Evolutionary conservation across 2,888 invertebrate species (phyloP).

Genomic region (Carcina quercana): DNA sequence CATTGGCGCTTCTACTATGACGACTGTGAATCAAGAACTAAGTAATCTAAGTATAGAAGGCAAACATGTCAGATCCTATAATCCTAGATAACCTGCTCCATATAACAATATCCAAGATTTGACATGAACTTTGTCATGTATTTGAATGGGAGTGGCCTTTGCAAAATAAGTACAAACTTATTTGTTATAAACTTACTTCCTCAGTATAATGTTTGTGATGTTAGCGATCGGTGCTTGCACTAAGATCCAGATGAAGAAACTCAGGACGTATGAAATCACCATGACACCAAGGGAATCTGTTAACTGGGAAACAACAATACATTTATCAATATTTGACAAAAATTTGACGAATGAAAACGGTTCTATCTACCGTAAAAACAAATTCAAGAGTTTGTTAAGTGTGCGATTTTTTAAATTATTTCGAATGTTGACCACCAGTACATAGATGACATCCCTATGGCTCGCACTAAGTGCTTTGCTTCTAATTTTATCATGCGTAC

Average conservation of each 20-base stretch:
- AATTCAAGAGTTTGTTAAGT: not conserved
- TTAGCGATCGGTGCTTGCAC: slow-evolving; percentile 22
- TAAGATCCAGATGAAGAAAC: slow-evolving; percentile 18
- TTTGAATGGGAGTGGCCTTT: too few species aligned
- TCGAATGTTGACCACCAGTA: not conserved
- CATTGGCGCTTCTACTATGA: too few species aligned
- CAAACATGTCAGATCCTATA: too few species aligned
- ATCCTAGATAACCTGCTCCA: too few species aligned
- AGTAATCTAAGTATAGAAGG: too few species aligned
- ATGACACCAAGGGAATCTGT: slow-evolving; percentile 3
- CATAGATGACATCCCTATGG: not conserved
- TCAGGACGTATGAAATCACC: slow-evolving; percentile 5
- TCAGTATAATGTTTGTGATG: slow-evolving; percentile 12
- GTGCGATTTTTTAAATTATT: not conserved
- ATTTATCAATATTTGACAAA: not conserved
- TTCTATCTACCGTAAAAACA: too few species aligned
- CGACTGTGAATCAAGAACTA: too few species aligned
- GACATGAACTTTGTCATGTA: too few species aligned
- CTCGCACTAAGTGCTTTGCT: not conserved
- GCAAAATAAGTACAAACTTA: not conserved
- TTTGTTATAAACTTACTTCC: not conserved
- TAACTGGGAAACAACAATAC: slow-evolving; percentile 8
- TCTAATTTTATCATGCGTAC: not conserved
- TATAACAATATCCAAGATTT: too few species aligned
- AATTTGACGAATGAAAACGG: not conserved